phyloP scores from a whole-genome alignment of 2,113 vertebrate species.

The Toxostoma redivivum region DNA sequence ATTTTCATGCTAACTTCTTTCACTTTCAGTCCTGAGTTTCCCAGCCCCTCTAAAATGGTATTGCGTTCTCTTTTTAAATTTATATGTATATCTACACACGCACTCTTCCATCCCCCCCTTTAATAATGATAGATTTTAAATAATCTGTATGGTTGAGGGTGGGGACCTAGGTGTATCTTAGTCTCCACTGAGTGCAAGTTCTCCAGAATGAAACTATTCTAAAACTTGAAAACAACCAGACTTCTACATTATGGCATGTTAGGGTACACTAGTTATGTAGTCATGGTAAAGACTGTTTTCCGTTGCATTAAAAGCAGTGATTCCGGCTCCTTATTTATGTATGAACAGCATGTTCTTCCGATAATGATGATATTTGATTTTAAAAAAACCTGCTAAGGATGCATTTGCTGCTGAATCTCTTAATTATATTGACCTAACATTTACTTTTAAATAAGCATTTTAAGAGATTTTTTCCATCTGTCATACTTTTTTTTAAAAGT shows the following conservation, averaged over 20 bases:
- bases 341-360: neutral
- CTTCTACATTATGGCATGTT: neutral
- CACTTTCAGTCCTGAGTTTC: neutral
- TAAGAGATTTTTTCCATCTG: conserved; percentile 44
- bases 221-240: neutral
- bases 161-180: neutral
- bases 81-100: neutral
- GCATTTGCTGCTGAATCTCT: conserved; percentile 1
- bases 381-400: neutral
- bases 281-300: neutral
- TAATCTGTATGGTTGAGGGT: neutral
- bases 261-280: neutral
- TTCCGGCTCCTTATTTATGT: neutral
- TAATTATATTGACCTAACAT: conserved; percentile 52
- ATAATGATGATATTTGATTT: neutral
- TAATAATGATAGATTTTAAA: neutral
- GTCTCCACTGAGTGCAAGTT: neutral
- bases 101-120: neutral
- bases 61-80: neutral
- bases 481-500: neutral
- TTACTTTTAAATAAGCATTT: conserved; percentile 18
- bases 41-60: neutral
- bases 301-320: neutral
- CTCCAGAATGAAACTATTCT: neutral
- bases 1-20: neutral